A percentile compares a stretch with the other conserved stretches of the same genome.
phyloP scores from a whole-genome alignment of 2,797 vertebrate genomes.

The Mycteria americana region DNA sequence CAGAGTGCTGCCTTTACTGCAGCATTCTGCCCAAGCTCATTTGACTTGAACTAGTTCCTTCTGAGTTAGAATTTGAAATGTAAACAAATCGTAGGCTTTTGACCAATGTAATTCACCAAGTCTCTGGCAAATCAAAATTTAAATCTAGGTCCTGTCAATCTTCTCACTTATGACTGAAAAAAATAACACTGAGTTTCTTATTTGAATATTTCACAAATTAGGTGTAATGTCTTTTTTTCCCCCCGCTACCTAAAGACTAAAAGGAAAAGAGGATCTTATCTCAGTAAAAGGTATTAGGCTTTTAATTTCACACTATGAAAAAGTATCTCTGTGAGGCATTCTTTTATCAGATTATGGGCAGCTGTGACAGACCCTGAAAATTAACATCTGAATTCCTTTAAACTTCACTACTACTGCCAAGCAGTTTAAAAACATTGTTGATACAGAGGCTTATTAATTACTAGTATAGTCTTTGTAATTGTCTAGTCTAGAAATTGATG shows the following conservation, averaged over 20 bases:
- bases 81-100: neutral
- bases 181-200: neutral
- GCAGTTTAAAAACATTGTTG: conserved; percentile 69
- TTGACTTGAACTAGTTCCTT: neutral
- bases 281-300: neutral
- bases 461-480: conserved; percentile 74
- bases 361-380: conserved; percentile 3
- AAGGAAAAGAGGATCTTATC: neutral
- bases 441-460: conserved; percentile 77
- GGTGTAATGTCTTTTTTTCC: neutral
- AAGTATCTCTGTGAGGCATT: neutral
- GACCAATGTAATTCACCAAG: neutral
- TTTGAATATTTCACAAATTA: neutral
- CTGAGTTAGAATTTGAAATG: neutral
- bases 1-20: neutral
- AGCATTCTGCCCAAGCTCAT: neutral
- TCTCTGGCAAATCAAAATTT: neutral
- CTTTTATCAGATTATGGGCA: neutral
- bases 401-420: conserved; percentile 49
- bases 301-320: neutral
- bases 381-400: conserved; percentile 47
- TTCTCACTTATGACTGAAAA: neutral
- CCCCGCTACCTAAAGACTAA: neutral
- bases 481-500: conserved; percentile 75
- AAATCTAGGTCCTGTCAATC: neutral